phyloP scores from a whole-genome alignment of 2,113 vertebrate genomes.

The Ibidorhyncha struthersii region DNA sequence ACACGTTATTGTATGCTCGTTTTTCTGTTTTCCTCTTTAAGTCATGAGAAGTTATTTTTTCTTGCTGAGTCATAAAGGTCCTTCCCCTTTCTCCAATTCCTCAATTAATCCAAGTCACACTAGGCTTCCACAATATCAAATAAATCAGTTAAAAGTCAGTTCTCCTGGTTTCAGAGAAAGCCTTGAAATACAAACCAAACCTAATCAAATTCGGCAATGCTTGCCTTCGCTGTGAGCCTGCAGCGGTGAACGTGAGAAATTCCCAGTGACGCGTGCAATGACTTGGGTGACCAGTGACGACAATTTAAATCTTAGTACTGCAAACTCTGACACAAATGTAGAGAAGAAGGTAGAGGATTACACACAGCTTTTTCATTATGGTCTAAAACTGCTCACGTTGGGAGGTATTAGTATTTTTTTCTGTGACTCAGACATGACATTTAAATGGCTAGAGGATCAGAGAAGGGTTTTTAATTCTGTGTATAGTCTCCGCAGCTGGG shows the following conservation, averaged over 20 bases:
- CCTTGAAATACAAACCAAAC: background rate
- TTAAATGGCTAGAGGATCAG: background rate
- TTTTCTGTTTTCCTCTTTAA: background rate
- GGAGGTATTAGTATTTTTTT: background rate
- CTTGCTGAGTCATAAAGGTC: background rate
- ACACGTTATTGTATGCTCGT: background rate
- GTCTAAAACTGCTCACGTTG: background rate
- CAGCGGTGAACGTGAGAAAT: rapidly evolving
- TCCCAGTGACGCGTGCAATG: background rate
- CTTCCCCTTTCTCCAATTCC: background rate
- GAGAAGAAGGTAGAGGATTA: background rate
- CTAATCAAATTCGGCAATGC: background rate
- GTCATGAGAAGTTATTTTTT: background rate
- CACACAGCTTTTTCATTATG: background rate
- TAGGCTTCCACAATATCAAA: background rate
- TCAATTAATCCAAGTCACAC: background rate
- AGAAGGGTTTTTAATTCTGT: background rate
- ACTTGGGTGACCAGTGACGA: background rate
- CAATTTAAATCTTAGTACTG: background rate
- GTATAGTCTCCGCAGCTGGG: background rate
- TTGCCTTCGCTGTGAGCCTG: background rate
- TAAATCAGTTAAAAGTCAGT: background rate
- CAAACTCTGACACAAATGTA: background rate
- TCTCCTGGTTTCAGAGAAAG: background rate
- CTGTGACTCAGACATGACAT: background rate